Conservation (phyloP, 2,888 invertebrate genomes). For the Sisyra nigra region DNA sequence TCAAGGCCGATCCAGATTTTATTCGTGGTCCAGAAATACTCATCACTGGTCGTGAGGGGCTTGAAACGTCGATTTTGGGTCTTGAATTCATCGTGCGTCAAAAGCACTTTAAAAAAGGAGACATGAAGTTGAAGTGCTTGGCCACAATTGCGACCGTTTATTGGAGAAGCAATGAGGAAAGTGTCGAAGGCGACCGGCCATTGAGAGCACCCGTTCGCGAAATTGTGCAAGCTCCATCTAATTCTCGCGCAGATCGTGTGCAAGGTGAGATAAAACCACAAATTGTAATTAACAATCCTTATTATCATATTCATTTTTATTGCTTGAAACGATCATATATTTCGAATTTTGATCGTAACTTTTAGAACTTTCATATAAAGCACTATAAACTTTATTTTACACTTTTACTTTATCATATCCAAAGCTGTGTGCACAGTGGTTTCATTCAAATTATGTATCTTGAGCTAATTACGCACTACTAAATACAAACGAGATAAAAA, state of each 20-base stretch:
- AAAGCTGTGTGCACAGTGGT: too few relatives aligned
- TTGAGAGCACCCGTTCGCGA: conserved; percentile 57
- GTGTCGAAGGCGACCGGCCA: conserved; percentile 62
- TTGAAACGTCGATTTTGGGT: conserved; percentile 61
- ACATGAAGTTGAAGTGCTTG: conserved; percentile 77
- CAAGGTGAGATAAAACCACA: conserved; percentile 34
- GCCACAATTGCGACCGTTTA: conserved; percentile 77
- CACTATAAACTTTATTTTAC: too few relatives aligned
- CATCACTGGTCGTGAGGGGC: conserved; percentile 40
- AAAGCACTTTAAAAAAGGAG: conserved; percentile 69
- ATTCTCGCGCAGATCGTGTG: conserved; percentile 47
- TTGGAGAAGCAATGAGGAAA: conserved; percentile 77
- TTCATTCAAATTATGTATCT: too few relatives aligned
- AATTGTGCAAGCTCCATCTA: conserved; percentile 50
- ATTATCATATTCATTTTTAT: too few relatives aligned
- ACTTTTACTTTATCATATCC: too few relatives aligned
- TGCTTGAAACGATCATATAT: too few relatives aligned
- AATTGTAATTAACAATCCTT: too few relatives aligned
- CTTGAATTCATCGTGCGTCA: conserved; percentile 66
- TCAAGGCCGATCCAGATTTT: conserved; percentile 3
- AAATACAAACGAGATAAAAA: too few relatives aligned
- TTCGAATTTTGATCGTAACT: too few relatives aligned
- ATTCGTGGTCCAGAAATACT: conserved; percentile 30
- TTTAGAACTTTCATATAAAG: too few relatives aligned
- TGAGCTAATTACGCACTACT: too few relatives aligned